Percentiles rank a stretch among this genome's conserved stretches.
phyloP scores from a whole-genome alignment of 1,140 invertebrate genomes.

The Ctenoplectra terminalis region DNA sequence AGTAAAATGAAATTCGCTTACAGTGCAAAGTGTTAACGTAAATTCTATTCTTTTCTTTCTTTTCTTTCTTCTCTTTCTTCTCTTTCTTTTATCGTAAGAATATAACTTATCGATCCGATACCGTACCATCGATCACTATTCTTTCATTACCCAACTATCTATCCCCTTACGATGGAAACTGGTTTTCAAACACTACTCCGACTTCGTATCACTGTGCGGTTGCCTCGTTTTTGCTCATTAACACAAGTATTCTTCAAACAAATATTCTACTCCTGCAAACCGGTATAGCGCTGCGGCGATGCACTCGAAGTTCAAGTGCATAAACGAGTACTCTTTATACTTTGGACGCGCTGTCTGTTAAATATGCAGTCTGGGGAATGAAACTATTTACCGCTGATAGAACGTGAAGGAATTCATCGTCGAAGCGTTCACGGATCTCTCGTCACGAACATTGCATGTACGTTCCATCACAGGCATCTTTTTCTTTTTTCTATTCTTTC shows the following conservation, averaged over 20 bases:
- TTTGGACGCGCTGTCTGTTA: not conserved
- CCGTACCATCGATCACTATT: too few relatives aligned
- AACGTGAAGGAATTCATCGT: slow-evolving; percentile 45
- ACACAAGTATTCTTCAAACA: slow-evolving; percentile 5
- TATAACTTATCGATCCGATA: too few relatives aligned
- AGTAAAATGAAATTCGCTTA: too few relatives aligned
- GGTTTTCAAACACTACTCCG: not conserved
- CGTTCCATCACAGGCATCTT: not conserved
- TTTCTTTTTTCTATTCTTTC: not conserved
- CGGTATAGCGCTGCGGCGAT: slow-evolving; percentile 1
- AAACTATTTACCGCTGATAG: slow-evolving; percentile 46
- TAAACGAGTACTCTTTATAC: not conserved
- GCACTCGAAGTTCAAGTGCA: slow-evolving; percentile 28
- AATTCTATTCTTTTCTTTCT: too few relatives aligned
- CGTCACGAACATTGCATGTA: not conserved
- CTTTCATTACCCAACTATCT: too few relatives aligned
- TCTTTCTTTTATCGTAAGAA: too few relatives aligned
- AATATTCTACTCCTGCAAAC: not conserved
- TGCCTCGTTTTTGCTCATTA: not conserved
- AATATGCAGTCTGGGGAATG: not conserved
- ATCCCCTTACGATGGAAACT: not conserved
- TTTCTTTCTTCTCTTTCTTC: too few relatives aligned
- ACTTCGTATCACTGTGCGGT: not conserved
- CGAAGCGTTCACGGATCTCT: slow-evolving; percentile 6
- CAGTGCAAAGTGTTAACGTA: too few relatives aligned